Evolutionary conservation across 2,888 invertebrate genomes (phyloP).

Genomic region (Scrobipalpa atriplicella): DNA sequence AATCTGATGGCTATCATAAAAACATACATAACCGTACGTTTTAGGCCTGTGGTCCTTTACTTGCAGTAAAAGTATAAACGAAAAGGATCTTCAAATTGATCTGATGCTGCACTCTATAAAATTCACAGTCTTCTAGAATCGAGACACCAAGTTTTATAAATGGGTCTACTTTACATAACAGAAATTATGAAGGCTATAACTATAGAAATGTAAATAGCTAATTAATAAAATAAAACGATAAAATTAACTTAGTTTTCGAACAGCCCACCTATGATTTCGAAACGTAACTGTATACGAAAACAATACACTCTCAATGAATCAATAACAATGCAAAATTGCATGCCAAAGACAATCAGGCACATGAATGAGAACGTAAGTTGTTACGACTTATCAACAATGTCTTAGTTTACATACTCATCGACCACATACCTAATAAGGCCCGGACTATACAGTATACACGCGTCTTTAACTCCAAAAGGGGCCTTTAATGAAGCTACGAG

Average conservation of each 20-base stretch:
- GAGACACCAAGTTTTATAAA: no score
- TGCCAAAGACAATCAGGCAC: neutral
- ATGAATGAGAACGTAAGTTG: conserved; percentile 3
- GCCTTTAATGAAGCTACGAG: conserved; percentile 20
- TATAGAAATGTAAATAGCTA: no score
- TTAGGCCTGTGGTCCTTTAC: neutral
- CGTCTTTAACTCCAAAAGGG: conserved; percentile 13
- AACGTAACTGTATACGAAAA: no score
- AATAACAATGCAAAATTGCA: conserved; percentile 5
- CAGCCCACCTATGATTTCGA: no score
- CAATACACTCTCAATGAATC: neutral
- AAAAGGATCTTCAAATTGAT: neutral
- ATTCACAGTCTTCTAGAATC: no score
- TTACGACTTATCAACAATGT: conserved; percentile 11
- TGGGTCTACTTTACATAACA: no score
- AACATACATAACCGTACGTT: neutral
- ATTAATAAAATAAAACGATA: no score
- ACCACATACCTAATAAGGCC: conserved; percentile 19
- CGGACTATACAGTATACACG: neutral
- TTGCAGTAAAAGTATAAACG: neutral
- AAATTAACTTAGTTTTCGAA: no score
- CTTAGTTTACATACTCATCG: conserved; percentile 15
- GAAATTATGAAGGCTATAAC: no score
- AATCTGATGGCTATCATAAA: neutral
- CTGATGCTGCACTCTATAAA: neutral